phyloP scores from a whole-genome alignment of 2,113 vertebrate genomes.

The Gadus macrocephalus region DNA sequence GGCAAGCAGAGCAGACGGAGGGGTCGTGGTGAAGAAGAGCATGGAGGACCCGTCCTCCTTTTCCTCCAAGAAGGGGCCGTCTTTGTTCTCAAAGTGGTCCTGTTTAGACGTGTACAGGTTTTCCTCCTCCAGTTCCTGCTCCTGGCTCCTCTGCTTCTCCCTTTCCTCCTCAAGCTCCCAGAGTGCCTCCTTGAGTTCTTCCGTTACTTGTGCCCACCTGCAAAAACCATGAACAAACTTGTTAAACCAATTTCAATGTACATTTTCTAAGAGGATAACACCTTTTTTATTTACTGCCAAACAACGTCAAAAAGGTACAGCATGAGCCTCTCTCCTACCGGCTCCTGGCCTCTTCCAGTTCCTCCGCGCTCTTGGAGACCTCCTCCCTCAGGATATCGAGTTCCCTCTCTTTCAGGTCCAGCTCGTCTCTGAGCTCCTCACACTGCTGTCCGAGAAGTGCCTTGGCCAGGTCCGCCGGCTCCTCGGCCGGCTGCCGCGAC shows the following conservation, averaged over 20 bases:
- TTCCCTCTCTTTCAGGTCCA: slow-evolving; percentile 66
- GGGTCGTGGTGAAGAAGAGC: slow-evolving; percentile 10
- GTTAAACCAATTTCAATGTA: neutral
- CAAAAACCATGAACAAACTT: neutral
- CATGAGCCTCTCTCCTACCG: slow-evolving; percentile 56
- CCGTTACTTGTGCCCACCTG: slow-evolving; percentile 65
- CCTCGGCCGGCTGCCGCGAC: slow-evolving; percentile 35
- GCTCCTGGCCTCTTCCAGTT: slow-evolving; percentile 63
- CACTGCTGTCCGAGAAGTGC: slow-evolving; percentile 64
- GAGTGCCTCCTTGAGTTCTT: slow-evolving; percentile 59
- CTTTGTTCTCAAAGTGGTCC: slow-evolving; percentile 51
- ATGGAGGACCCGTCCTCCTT: slow-evolving; percentile 21
- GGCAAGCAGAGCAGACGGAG: slow-evolving; percentile 9
- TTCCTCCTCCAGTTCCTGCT: slow-evolving; percentile 54
- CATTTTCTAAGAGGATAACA: neutral
- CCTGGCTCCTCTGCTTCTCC: slow-evolving; percentile 28
- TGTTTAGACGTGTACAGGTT: slow-evolving; percentile 46
- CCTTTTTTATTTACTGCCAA: neutral
- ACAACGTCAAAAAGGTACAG: neutral
- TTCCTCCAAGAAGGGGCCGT: slow-evolving; percentile 48
- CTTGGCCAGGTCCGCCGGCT: slow-evolving; percentile 47
- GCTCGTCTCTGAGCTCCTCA: slow-evolving; percentile 64
- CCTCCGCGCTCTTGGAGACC: slow-evolving; percentile 55
- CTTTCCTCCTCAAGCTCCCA: slow-evolving; percentile 54
- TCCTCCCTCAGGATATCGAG: slow-evolving; percentile 59